A percentile compares a stretch with the other conserved stretches of the same genome.
Evolutionary conservation across 1,140 invertebrate species (phyloP).

Genomic region (Ectropis grisescens): DNA sequence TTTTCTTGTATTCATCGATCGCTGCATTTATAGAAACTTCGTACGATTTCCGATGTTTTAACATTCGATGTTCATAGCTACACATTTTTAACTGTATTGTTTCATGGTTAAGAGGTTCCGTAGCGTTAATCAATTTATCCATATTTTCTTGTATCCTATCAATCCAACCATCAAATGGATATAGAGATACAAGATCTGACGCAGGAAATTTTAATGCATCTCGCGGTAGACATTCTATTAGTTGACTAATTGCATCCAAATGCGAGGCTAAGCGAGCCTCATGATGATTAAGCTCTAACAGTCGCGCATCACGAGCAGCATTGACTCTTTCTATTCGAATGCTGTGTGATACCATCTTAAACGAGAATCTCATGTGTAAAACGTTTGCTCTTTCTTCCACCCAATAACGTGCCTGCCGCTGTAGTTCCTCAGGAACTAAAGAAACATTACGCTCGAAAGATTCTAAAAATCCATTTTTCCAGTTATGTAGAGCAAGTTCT

Average conservation of each 20-base stretch:
- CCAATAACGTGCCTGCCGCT: conserved; percentile 29
- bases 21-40: conserved; percentile 30
- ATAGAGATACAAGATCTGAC: conserved; percentile 34
- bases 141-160: conserved; percentile 24
- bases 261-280: conserved; percentile 34
- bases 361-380: conserved; percentile 33
- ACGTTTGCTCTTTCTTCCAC: conserved; percentile 24
- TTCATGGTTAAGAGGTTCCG: conserved; percentile 25
- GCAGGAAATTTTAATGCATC: conserved; percentile 26
- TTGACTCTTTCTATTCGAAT: conserved; percentile 35
- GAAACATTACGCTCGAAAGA: conserved; percentile 30
- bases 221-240: conserved; percentile 24
- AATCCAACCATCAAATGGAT: conserved; percentile 33
- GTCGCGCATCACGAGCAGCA: conserved; percentile 26
- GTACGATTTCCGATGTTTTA: conserved; percentile 28
- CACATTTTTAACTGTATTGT: conserved; percentile 36
- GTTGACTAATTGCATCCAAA: conserved; percentile 31
- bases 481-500: conserved; percentile 31
- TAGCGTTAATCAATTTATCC: conserved; percentile 13
- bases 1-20: conserved; percentile 22
- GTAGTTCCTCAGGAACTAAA: conserved; percentile 27
- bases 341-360: conserved; percentile 38
- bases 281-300: conserved; percentile 31
- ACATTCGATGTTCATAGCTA: conserved; percentile 36
- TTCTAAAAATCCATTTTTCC: conserved; percentile 46